Conservation (phyloP, 2,113 vertebrate genomes). For the Balaenoptera acutorostrata region DNA sequence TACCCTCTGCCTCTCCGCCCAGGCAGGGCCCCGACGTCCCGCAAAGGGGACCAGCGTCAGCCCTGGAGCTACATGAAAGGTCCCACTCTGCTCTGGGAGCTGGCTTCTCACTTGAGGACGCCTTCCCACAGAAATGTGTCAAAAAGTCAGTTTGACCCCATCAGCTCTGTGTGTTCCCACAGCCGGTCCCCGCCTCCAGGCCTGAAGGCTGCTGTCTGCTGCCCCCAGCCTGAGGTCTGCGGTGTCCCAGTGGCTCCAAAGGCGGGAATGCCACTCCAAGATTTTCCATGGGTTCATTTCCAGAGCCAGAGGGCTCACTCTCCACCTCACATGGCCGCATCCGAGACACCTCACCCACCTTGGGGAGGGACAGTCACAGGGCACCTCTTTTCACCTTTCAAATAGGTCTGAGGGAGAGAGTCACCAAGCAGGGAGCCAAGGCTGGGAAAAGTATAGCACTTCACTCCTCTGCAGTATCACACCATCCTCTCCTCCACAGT, state of each 20-base stretch:
- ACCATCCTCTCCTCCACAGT: accelerated
- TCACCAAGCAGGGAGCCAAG: background rate
- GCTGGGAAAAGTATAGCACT: accelerated
- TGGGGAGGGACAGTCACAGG: accelerated
- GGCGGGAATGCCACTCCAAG: background rate
- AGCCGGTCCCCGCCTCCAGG: background rate
- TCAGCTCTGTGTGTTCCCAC: constrained; percentile 64
- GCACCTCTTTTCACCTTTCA: background rate
- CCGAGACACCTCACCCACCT: background rate
- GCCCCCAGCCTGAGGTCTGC: constrained; percentile 54
- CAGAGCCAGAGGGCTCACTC: constrained; percentile 27
- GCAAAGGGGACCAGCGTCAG: background rate
- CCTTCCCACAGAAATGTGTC: constrained; percentile 62
- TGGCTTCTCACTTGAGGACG: background rate
- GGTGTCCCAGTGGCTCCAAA: constrained; percentile 49
- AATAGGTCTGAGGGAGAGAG: background rate
- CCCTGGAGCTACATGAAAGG: constrained; percentile 41
- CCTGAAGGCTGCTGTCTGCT: background rate
- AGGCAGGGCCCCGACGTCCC: accelerated
- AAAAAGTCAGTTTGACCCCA: constrained; percentile 30
- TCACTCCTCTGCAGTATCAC: accelerated
- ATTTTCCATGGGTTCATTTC: constrained; percentile 67
- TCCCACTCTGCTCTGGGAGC: constrained; percentile 16
- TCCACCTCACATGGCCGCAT: background rate
- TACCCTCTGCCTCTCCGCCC: background rate